Conservation (phyloP, 2,888 invertebrate genomes). For the Ferdinandea cuprea region DNA sequence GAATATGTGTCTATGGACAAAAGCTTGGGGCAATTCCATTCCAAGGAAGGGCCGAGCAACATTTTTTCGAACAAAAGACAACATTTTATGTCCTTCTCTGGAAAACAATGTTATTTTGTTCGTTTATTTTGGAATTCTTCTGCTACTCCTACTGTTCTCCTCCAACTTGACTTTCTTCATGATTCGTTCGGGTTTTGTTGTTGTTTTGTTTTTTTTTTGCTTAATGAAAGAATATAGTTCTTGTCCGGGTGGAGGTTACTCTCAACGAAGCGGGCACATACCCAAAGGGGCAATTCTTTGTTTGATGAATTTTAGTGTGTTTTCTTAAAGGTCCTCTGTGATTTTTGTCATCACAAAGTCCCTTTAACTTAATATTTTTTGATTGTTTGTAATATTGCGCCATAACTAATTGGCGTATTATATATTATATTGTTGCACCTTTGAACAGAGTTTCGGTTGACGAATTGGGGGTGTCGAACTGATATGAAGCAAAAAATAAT, state of each 20-base stretch:
- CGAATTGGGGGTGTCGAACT: too few relatives aligned
- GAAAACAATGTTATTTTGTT: conserved; percentile 40
- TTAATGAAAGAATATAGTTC: conserved; percentile 56
- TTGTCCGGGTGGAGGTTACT: conserved; percentile 11
- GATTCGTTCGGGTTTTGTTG: too few relatives aligned
- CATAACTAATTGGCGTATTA: too few relatives aligned
- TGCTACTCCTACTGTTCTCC: conserved; percentile 35
- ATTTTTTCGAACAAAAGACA: conserved; percentile 35
- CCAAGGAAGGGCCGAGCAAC: conserved; percentile 41
- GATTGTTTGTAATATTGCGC: too few relatives aligned
- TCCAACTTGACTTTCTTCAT: conserved; percentile 33
- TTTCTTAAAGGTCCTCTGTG: too few relatives aligned
- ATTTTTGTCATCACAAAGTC: too few relatives aligned
- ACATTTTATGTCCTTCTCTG: conserved; percentile 55
- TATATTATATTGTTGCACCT: too few relatives aligned
- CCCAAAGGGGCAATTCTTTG: not conserved
- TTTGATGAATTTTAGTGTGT: not conserved
- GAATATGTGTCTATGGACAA: conserved; percentile 44
- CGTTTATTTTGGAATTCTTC: conserved; percentile 25
- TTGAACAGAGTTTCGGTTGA: too few relatives aligned
- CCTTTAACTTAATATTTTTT: too few relatives aligned
- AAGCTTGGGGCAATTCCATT: conserved; percentile 30
- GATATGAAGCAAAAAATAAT: too few relatives aligned
- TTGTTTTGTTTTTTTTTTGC: conserved; percentile 39
- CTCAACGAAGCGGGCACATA: conserved; percentile 18